Percentiles rank a stretch among this genome's conserved stretches.
phyloP scores from a whole-genome alignment of 2,888 invertebrate species.

The Stenoptilia bipunctidactyla region DNA sequence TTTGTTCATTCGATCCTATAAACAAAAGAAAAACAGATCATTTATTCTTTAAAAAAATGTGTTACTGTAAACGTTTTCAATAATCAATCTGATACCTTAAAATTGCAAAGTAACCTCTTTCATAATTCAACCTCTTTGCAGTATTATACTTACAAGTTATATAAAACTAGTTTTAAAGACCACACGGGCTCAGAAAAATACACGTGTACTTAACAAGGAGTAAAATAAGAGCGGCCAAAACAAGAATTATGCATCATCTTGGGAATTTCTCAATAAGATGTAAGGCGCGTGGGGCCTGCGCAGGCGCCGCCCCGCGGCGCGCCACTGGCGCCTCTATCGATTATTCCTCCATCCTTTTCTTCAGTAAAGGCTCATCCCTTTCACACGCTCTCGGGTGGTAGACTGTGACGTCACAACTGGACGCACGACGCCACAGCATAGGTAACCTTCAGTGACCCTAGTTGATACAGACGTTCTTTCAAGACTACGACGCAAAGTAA shows the following conservation, averaged over 20 bases:
- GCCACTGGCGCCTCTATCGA: slow-evolving; percentile 55
- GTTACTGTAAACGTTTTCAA: too few species aligned
- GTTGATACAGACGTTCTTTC: background rate
- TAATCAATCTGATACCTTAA: too few species aligned
- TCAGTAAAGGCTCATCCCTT: slow-evolving; percentile 23
- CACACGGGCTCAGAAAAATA: slow-evolving; percentile 41
- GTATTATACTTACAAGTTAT: too few species aligned
- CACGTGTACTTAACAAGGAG: slow-evolving; percentile 62
- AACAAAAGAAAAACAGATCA: too few species aligned
- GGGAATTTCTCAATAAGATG: slow-evolving; percentile 68
- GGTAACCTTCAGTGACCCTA: background rate
- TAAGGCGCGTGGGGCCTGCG: slow-evolving; percentile 57
- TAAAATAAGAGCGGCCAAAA: slow-evolving; percentile 59
- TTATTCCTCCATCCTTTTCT: slow-evolving; percentile 27
- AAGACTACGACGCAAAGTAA: background rate
- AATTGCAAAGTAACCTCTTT: too few species aligned
- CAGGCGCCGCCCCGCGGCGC: slow-evolving; percentile 57
- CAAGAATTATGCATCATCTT: slow-evolving; percentile 61
- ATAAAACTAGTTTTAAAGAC: slow-evolving; percentile 16
- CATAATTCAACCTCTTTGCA: too few species aligned
- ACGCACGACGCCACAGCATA: slow-evolving; percentile 7
- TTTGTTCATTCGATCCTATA: too few species aligned
- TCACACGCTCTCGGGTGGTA: slow-evolving; percentile 39
- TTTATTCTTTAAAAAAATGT: too few species aligned
- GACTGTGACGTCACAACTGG: slow-evolving; percentile 22